Evolutionary conservation across 2,888 invertebrate genomes (phyloP), one percentile per base, ranked within the genome.

Genomic region (Tetropium fuscum): DNA sequence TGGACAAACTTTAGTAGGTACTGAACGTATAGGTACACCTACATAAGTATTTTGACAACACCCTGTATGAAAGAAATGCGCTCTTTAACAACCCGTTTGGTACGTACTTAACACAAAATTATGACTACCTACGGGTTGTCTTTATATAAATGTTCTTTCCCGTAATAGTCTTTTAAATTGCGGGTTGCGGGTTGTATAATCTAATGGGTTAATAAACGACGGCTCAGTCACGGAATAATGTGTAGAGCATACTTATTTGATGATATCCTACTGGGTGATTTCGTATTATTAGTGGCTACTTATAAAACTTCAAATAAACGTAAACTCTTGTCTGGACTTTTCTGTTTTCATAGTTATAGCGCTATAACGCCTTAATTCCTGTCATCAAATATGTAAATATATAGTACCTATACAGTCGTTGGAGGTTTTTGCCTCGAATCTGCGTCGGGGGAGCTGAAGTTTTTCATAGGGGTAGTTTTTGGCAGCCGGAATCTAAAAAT

Each of bases 191-290:
- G 66, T 66, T 66, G 58, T 57, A 60, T 59, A 61, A 65, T 55
- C 65, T 69, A 70, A 70, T 70, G 64, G 70, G 67, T 63, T 70
- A 70, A 69, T 70, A 70, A 70, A 68, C 64, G 66, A 63, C 63
- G 55, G 60, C 41, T 58, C 43, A 63, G 70, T 68, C 67, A 70
- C 70, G 67, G 66, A 66, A 63, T 59, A 49, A 59, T 59, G 64
- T 64, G 60, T 63, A 54, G 59, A 57, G 53, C 61, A 62, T 20
- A 36, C 36, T 48, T 36, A 36, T 36, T 36, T 38, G 48, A 48
- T 48, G 22, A 20, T 48, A 22, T 15, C 36, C 48, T 48, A 48
- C 48, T 36, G 34, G 48, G 48, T 16, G 48, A 48, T 36, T 20
- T 20, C 25, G 18, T 22, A 20, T 48, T 48, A 48, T 36, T 48